Conservation (phyloP, 2,888 invertebrate genomes). For the Odontothrips loti region DNA sequence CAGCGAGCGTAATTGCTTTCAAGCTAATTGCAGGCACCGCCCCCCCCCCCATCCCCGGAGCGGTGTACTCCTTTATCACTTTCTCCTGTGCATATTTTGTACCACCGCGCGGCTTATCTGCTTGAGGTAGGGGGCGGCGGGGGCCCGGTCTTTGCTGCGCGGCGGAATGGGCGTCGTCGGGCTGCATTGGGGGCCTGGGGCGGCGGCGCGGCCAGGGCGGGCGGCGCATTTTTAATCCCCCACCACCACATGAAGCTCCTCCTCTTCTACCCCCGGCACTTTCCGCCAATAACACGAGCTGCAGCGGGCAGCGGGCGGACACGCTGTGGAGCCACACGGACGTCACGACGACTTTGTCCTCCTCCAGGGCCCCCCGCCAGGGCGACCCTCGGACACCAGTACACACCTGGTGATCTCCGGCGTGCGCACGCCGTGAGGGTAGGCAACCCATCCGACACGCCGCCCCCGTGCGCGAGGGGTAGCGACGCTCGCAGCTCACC, state of each 20-base stretch:
- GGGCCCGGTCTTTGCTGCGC: background rate
- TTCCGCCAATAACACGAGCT: too few relatives aligned
- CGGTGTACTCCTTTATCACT: background rate
- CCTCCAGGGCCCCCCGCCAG: too few relatives aligned
- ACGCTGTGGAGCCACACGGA: too few relatives aligned
- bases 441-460: background rate
- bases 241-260: too few relatives aligned
- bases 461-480: background rate
- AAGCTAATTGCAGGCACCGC: background rate
- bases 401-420: too few relatives aligned
- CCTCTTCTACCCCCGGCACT: too few relatives aligned
- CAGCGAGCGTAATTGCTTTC: constrained; percentile 13
- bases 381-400: too few relatives aligned
- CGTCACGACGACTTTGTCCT: too few relatives aligned
- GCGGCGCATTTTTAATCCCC: too few relatives aligned
- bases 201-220: too few relatives aligned
- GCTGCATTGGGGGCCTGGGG: background rate
- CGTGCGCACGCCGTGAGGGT: background rate
- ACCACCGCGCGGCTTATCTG: background rate
- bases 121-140: background rate
- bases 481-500: background rate
- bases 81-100: constrained; percentile 15
- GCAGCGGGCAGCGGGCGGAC: too few relatives aligned
- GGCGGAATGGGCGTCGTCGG: background rate
- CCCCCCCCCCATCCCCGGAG: background rate